These are phyloP conservation scores for Proctacanthus coquilletti DNA, from an alignment of 1,140 invertebrate genomes.

Conservation along the genomic window DNA sequence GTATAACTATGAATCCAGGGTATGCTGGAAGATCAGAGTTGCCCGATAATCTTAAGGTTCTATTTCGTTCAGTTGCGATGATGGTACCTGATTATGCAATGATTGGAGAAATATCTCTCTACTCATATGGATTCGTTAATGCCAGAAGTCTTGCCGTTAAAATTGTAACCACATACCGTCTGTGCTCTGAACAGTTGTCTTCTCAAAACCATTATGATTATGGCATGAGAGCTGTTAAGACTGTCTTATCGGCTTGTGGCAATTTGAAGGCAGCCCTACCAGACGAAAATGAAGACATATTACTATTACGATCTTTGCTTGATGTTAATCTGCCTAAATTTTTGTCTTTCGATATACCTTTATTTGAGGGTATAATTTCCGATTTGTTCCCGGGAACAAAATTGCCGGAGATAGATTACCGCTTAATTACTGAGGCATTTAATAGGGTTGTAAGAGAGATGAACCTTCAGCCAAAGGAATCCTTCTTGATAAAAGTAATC, in stretches of 20 bases:
- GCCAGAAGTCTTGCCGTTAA: conserved; percentile 69
- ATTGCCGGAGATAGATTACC: conserved; percentile 60
- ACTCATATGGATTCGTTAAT: conserved; percentile 74
- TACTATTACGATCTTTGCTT: conserved; percentile 69
- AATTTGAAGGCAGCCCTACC: conserved; percentile 74
- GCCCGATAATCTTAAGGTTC: conserved; percentile 79
- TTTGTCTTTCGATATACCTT: conserved; percentile 68
- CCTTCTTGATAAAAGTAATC: conserved; percentile 56
- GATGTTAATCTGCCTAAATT: conserved; percentile 93
- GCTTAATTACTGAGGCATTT: conserved; percentile 40
- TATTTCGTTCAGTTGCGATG: conserved; percentile 88
- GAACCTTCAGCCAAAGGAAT: conserved; percentile 56
- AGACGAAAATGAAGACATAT: conserved; percentile 58
- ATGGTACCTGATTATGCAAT: conserved; percentile 89
- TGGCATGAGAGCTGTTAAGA: conserved; percentile 72
- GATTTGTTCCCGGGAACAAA: conserved; percentile 76
- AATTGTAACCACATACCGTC: conserved; percentile 74
- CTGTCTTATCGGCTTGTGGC: conserved; percentile 69
- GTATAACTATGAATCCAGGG: conserved; percentile 89
- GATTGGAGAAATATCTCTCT: conserved; percentile 81
- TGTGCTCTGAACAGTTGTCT: conserved; percentile 81
- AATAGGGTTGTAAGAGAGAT: conserved; percentile 35
- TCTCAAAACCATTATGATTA: conserved; percentile 81
- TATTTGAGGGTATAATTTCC: conserved; percentile 83
- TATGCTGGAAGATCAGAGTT: conserved; percentile 55